Conservation (phyloP, 2,797 vertebrate genomes). For the Cercopithecus hamlyni region DNA sequence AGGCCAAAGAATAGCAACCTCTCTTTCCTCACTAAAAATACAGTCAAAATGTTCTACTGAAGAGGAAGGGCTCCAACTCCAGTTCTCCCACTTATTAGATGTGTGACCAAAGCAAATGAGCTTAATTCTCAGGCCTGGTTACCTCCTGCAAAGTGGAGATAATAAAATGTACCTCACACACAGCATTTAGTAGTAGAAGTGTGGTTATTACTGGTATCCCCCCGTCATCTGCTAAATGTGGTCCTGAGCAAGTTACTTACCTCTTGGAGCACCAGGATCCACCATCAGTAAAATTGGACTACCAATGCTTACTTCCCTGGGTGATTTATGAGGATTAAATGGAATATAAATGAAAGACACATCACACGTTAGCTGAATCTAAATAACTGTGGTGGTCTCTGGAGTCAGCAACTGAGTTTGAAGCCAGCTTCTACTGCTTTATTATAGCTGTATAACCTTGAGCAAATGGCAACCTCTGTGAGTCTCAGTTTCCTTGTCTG, state of each 20-base stretch:
- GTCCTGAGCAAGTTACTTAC: neutral
- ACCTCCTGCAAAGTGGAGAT: neutral
- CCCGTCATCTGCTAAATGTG: neutral
- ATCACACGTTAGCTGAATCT: neutral
- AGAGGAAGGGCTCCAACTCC: neutral
- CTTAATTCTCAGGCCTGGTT: neutral
- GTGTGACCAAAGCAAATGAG: neutral
- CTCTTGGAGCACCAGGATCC: neutral
- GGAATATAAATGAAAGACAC: neutral
- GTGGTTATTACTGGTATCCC: neutral
- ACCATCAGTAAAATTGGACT: neutral
- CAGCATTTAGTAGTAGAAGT: neutral
- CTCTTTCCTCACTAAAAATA: neutral
- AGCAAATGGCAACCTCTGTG: neutral
- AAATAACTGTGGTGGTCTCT: neutral
- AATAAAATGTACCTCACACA: neutral
- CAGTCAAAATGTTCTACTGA: neutral
- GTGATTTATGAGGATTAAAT: neutral
- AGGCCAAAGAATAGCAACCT: neutral
- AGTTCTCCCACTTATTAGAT: neutral
- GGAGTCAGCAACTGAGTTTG: neutral
- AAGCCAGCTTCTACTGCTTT: neutral
- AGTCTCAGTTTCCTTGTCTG: neutral
- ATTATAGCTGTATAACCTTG: neutral
- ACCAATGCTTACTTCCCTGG: neutral